phyloP scores from a whole-genome alignment of 1,140 invertebrate species.

The Trichonephila clavata region DNA sequence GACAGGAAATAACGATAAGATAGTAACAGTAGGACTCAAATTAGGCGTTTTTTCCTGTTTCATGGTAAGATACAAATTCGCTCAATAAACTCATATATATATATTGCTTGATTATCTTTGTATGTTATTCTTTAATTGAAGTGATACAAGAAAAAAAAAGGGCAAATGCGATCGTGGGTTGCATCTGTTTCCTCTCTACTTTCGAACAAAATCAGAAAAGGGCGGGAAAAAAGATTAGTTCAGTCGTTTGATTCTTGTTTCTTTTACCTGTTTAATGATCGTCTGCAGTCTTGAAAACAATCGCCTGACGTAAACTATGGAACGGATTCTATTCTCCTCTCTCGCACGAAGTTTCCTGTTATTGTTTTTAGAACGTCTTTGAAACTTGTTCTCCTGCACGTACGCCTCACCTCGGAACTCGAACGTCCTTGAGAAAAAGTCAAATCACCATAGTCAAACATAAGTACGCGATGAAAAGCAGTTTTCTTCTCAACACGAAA shows the following conservation, averaged over 20 bases:
- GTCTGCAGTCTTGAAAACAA: conserved; percentile 22
- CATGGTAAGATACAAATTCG: too few relatives aligned
- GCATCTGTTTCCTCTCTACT: background rate
- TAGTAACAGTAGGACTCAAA: too few relatives aligned
- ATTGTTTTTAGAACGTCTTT: conserved; percentile 46
- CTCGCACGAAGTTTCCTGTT: conserved; percentile 22
- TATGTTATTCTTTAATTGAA: background rate
- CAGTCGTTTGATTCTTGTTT: background rate
- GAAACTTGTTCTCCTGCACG: conserved; percentile 39
- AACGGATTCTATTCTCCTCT: background rate
- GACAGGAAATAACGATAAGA: too few relatives aligned
- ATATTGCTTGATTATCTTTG: background rate
- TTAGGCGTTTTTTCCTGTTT: too few relatives aligned
- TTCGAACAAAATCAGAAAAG: conserved; percentile 2
- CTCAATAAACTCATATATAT: too few relatives aligned
- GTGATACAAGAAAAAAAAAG: background rate
- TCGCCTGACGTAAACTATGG: conserved; percentile 45
- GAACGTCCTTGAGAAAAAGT: background rate
- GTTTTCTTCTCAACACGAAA: background rate
- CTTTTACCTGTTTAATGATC: conserved; percentile 41
- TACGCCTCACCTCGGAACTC: background rate
- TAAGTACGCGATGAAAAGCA: background rate
- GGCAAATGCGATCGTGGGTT: background rate
- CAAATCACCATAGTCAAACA: conserved; percentile 24
- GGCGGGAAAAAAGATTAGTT: conserved; percentile 4